phyloP scores from a whole-genome alignment of 2,797 vertebrate species.

The Myotis daubentonii region DNA sequence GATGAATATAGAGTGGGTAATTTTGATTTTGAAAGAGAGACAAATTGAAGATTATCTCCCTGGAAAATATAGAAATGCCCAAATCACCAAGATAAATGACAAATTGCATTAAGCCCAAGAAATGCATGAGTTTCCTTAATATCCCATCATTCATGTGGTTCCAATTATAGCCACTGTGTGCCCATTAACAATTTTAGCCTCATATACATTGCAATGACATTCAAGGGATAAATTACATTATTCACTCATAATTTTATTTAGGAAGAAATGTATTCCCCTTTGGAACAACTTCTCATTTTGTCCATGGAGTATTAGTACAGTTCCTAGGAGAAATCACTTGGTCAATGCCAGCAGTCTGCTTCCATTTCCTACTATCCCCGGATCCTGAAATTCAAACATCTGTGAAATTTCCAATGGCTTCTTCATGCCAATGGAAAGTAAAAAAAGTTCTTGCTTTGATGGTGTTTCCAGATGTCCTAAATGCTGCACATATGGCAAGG shows the following conservation, averaged over 20 bases:
- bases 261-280: constrained; percentile 64
- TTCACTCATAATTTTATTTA: constrained; percentile 76
- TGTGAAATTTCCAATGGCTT: constrained; percentile 84
- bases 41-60: constrained; percentile 12
- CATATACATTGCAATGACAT: constrained; percentile 35
- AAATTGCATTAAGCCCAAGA: constrained; percentile 4
- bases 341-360: constrained; percentile 80
- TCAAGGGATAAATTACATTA: constrained; percentile 64
- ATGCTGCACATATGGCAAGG: constrained; percentile 65
- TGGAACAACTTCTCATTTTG: constrained; percentile 72
- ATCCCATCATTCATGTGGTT: background rate
- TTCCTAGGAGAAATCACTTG: constrained; percentile 74
- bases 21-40: constrained; percentile 56
- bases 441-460: constrained; percentile 79
- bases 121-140: constrained; percentile 23
- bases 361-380: constrained; percentile 82
- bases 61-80: background rate
- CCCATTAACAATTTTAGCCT: constrained; percentile 21
- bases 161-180: constrained; percentile 3
- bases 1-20: background rate
- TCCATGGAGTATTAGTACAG: constrained; percentile 33
- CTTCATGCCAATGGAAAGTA: constrained; percentile 81
- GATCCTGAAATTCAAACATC: constrained; percentile 78
- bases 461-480: constrained; percentile 81
- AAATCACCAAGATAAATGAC: constrained; percentile 60